A percentile compares a stretch with the other conserved stretches of the same genome.
Evolutionary conservation across 2,888 invertebrate species (phyloP).

Genomic region (Rotaria magnacalcarata): DNA sequence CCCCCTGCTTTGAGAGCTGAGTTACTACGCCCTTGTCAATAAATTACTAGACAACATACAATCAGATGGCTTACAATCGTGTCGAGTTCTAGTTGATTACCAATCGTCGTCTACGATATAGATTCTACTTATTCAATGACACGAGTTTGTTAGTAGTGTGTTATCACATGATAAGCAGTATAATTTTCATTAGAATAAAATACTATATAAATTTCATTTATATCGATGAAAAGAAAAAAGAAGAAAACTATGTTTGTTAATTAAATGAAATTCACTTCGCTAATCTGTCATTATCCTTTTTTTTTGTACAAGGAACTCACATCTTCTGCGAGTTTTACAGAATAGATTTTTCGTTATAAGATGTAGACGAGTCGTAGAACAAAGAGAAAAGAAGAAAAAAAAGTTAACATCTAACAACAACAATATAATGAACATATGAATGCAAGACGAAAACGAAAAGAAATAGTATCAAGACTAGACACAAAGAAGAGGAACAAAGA

Average conservation of each 20-base stretch:
- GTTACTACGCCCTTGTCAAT: no score
- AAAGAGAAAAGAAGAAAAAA: not conserved
- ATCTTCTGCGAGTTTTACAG: not conserved
- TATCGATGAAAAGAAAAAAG: not conserved
- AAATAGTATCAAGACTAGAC: constrained; percentile 1
- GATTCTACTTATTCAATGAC: no score
- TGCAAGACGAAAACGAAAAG: constrained; percentile 4
- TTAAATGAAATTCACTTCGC: not conserved
- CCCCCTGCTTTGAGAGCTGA: no score
- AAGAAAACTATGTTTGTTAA: no score
- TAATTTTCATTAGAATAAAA: not conserved
- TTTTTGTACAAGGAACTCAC: not conserved
- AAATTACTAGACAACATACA: not conserved
- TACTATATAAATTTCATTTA: not conserved
- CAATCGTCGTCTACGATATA: no score
- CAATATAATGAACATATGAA: not conserved
- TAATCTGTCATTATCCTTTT: not conserved
- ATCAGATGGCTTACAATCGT: not conserved
- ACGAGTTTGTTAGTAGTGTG: no score
- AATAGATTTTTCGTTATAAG: not conserved
- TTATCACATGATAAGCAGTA: not conserved
- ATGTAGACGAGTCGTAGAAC: constrained; percentile 4
- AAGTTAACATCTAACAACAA: constrained; percentile 18
- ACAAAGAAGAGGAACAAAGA: not conserved
- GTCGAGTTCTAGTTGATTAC: not conserved